A percentile compares a stretch with the other conserved stretches of the same genome.
These are phyloP conservation scores for Steinernema feltiae DNA, from an alignment of 1,140 invertebrate species.

Conservation along the genomic window DNA sequence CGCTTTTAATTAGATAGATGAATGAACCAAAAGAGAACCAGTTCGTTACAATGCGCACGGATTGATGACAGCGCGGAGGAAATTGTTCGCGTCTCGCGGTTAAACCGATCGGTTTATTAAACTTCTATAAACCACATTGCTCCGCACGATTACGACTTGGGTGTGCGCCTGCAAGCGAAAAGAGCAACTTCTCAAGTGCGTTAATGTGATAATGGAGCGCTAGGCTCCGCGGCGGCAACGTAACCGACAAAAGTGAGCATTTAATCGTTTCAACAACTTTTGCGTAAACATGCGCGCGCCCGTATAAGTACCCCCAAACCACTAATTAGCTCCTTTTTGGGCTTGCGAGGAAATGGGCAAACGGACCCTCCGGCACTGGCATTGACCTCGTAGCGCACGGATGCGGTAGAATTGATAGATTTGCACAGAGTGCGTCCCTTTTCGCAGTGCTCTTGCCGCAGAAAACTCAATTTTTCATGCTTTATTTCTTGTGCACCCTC, in stretches of 20 bases:
- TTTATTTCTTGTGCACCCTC: too few relatives aligned
- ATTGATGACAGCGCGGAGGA: neutral
- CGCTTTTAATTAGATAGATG: neutral
- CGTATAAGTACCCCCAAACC: neutral
- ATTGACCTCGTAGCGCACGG: neutral
- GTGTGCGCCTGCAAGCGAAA: neutral
- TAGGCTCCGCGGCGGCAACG: neutral
- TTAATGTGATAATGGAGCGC: neutral
- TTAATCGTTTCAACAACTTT: neutral
- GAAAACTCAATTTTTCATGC: too few relatives aligned
- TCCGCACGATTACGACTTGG: neutral
- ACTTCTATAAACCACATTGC: neutral
- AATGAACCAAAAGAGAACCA: neutral
- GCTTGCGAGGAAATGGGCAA: neutral
- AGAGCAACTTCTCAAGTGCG: neutral
- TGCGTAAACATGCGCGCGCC: neutral
- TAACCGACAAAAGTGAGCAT: neutral
- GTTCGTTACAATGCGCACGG: neutral
- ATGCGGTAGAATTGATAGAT: neutral
- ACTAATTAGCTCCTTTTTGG: neutral
- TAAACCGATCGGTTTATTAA: slow-evolving; percentile 1
- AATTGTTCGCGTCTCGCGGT: neutral
- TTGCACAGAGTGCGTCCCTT: neutral
- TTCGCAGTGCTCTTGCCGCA: neutral
- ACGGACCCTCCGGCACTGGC: neutral